A percentile compares a stretch with the other conserved stretches of the same genome.
These are phyloP conservation scores for Trachymyrmex cornetzi DNA, from an alignment of 1,140 invertebrate species.

Conservation along the genomic window DNA sequence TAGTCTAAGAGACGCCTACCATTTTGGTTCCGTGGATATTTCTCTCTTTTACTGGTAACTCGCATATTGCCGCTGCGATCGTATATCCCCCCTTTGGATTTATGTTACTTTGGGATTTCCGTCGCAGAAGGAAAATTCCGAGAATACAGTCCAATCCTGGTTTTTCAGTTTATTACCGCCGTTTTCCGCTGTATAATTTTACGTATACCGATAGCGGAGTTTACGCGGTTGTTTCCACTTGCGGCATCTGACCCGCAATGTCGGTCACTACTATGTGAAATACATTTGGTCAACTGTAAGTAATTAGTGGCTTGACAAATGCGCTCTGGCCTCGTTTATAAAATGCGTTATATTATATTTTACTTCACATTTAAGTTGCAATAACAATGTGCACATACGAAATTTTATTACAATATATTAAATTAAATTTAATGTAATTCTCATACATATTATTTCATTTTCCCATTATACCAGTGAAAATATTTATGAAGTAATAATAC, in stretches of 20 bases:
- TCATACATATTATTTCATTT: slow-evolving; percentile 8
- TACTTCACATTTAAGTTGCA: slow-evolving; percentile 18
- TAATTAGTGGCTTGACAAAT: slow-evolving; percentile 17
- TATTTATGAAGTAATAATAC: slow-evolving; percentile 14
- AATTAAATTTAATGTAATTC: slow-evolving; percentile 12
- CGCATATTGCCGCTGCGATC: slow-evolving; percentile 45
- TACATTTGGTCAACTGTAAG: slow-evolving; percentile 28
- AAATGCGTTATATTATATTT: slow-evolving; percentile 24
- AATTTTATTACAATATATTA: slow-evolving; percentile 1
- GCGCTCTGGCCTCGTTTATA: not conserved
- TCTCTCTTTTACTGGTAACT: slow-evolving; percentile 32
- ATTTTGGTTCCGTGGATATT: slow-evolving; percentile 15
- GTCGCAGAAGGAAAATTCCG: slow-evolving; percentile 38
- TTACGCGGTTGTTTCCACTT: slow-evolving; percentile 37
- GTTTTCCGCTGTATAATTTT: slow-evolving; percentile 32
- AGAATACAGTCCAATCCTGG: slow-evolving; percentile 2
- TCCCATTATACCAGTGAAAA: not conserved
- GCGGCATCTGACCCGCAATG: slow-evolving; percentile 7
- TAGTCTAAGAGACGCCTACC: slow-evolving; percentile 37
- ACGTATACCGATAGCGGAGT: slow-evolving; percentile 23
- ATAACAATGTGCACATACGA: not conserved
- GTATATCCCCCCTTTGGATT: slow-evolving; percentile 25
- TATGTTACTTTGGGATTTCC: slow-evolving; percentile 48
- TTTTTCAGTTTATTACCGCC: slow-evolving; percentile 54
- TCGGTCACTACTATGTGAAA: not conserved